These are phyloP conservation scores for Drosophila suboccidentalis DNA, from an alignment of 2,888 invertebrate species.

Conservation along the genomic window DNA sequence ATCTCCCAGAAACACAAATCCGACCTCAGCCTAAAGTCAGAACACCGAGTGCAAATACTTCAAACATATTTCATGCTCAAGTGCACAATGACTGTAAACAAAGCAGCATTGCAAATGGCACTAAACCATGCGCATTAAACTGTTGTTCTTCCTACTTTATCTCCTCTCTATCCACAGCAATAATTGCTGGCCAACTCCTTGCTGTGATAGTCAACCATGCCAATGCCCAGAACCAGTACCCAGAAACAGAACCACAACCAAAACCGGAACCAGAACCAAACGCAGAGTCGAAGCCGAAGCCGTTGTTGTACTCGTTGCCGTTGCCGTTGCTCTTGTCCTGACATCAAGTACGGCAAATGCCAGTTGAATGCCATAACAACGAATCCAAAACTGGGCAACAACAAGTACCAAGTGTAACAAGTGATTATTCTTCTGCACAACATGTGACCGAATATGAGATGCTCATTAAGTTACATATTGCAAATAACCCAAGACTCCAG, in stretches of 20 bases:
- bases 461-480: conserved; percentile 1
- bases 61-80: conserved; percentile 70
- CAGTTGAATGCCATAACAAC: conserved; percentile 46
- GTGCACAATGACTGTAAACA: conserved; percentile 51
- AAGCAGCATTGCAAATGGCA: conserved; percentile 58
- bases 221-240: conserved; percentile 19
- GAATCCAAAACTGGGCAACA: conserved; percentile 38
- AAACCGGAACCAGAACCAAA: conserved; percentile 16
- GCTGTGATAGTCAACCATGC: conserved; percentile 56
- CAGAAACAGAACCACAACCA: conserved; percentile 19
- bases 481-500: too few species aligned
- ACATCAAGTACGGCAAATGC: conserved; percentile 31
- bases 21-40: conserved; percentile 14
- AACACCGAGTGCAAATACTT: conserved; percentile 35
- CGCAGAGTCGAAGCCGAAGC: background rate
- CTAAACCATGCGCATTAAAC: conserved; percentile 56
- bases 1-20: conserved; percentile 12
- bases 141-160: background rate
- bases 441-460: conserved; percentile 19
- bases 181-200: conserved; percentile 67
- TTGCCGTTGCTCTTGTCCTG: conserved; percentile 9
- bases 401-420: conserved; percentile 22
- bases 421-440: conserved; percentile 9
- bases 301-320: conserved; percentile 1
- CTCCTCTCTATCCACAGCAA: conserved; percentile 17